Conservation (phyloP, 2,113 vertebrate genomes). For the Tyrannus savana region DNA sequence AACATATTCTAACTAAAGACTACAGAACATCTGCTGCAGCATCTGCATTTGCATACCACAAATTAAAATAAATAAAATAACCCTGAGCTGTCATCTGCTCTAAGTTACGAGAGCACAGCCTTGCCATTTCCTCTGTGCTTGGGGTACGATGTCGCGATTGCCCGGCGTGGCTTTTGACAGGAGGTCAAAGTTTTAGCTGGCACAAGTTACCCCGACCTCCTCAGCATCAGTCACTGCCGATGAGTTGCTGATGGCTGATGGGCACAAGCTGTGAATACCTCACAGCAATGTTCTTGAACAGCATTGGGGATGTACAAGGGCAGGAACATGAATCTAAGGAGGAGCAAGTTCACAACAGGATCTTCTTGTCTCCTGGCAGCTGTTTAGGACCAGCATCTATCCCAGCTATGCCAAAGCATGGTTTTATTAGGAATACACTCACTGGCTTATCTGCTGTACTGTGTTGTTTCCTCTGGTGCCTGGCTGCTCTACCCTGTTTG, state of each 20-base stretch:
- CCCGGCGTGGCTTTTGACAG: not conserved
- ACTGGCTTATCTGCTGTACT: not conserved
- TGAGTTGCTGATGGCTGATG: rapidly evolving
- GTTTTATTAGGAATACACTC: not conserved
- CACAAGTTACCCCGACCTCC: not conserved
- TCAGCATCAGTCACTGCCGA: not conserved
- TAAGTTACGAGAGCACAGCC: not conserved
- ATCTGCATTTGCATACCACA: not conserved
- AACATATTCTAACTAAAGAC: not conserved
- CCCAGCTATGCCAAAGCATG: not conserved
- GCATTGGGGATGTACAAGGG: not conserved
- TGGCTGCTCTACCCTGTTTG: not conserved
- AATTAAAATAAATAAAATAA: not conserved
- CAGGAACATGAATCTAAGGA: not conserved
- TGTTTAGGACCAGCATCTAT: not conserved
- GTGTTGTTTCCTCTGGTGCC: not conserved
- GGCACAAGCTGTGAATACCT: not conserved
- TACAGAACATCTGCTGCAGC: conserved; percentile 2
- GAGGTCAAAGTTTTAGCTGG: not conserved
- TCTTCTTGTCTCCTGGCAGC: not conserved
- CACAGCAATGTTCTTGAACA: not conserved
- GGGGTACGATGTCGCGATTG: rapidly evolving
- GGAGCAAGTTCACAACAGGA: not conserved
- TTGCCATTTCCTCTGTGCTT: not conserved
- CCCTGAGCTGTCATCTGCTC: not conserved